Conservation (phyloP, 2,113 vertebrate genomes). For the Ptyas mucosa region DNA sequence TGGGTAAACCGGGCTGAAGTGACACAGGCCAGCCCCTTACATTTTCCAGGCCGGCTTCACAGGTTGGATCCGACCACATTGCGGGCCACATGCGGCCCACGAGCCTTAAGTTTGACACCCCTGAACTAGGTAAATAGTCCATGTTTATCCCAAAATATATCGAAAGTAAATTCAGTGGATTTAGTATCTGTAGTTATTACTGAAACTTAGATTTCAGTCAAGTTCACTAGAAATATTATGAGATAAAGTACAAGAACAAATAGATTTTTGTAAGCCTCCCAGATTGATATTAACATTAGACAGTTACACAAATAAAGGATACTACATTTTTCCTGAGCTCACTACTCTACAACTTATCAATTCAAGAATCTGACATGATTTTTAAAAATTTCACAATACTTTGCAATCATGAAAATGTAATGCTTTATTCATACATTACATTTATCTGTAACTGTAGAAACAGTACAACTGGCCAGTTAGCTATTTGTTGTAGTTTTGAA, state of each 20-base stretch:
- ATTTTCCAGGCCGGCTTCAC: no score
- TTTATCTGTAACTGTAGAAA: not conserved
- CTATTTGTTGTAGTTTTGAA: not conserved
- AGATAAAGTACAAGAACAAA: not conserved
- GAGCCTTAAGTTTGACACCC: no score
- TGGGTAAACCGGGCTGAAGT: no score
- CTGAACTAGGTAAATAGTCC: not conserved
- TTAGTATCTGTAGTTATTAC: not conserved
- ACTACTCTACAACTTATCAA: not conserved
- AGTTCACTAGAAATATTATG: not conserved
- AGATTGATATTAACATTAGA: not conserved
- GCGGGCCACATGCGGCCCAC: fast-evolving
- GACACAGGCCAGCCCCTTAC: no score
- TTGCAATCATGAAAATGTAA: not conserved
- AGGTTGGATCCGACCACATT: no score
- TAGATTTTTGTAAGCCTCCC: not conserved
- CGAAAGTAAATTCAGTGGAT: not conserved
- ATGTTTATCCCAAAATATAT: not conserved
- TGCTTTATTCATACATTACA: not conserved
- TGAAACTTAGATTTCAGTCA: not conserved
- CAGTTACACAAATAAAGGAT: not conserved
- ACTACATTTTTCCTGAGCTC: not conserved
- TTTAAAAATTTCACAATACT: not conserved
- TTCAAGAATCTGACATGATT: not conserved
- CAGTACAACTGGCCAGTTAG: not conserved